Evolutionary conservation across 2,888 invertebrate species (phyloP).

Genomic region (Leucania comma): DNA sequence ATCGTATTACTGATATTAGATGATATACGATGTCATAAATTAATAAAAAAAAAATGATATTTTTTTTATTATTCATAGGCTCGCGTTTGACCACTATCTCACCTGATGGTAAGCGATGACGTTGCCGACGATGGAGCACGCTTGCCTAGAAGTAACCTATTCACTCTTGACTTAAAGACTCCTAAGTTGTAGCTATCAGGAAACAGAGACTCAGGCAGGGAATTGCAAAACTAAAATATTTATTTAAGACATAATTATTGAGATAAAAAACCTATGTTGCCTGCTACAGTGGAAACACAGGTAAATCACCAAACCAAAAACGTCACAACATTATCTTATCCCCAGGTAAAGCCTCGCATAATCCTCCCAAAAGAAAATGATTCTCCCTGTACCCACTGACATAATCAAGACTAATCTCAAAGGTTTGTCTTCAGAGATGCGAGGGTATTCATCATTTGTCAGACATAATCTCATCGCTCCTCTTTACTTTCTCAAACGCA

Average conservation of each 20-base stretch:
- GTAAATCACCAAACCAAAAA: background rate
- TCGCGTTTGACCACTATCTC: no score
- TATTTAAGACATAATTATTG: background rate
- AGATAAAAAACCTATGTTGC: background rate
- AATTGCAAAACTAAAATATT: background rate
- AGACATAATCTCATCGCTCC: conserved; percentile 37
- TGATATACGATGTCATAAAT: no score
- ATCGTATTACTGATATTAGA: background rate
- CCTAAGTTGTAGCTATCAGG: no score
- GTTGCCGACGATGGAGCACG: no score
- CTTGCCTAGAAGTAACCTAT: no score
- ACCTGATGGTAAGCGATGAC: no score
- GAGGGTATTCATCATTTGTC: conserved; percentile 48
- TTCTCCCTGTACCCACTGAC: background rate
- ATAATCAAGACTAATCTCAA: conserved; percentile 36
- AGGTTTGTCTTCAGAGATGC: conserved; percentile 16
- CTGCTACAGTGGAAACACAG: no score
- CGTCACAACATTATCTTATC: background rate
- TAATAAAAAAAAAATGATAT: no score
- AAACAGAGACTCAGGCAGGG: no score
- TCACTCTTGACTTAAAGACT: no score
- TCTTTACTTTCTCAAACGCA: conserved; percentile 14
- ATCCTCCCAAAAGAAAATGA: background rate
- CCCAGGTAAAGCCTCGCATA: background rate
- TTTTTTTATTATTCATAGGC: no score